Conservation (phyloP, 1,140 invertebrate species). For the Orussus abietinus region DNA sequence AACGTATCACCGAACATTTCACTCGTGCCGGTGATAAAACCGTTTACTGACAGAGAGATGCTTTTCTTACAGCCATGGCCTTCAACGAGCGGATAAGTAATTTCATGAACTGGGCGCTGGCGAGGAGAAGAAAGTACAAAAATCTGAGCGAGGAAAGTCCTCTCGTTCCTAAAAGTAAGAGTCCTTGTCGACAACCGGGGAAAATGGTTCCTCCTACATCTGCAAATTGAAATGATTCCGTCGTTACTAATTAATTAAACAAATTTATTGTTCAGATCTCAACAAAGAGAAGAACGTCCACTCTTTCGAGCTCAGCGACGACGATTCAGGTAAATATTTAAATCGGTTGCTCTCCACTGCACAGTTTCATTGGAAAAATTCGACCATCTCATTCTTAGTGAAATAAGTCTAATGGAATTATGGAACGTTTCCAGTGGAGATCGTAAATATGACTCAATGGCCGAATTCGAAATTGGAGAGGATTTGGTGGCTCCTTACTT, state of each 20-base stretch:
- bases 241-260: too few relatives aligned
- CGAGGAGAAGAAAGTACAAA: slow-evolving; percentile 32
- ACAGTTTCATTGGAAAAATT: slow-evolving; percentile 5
- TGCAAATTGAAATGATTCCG: too few relatives aligned
- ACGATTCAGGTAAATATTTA: slow-evolving; percentile 17
- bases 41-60: background rate
- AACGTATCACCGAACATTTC: background rate
- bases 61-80: slow-evolving; percentile 44
- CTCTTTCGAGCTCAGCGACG: slow-evolving; percentile 25
- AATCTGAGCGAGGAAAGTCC: slow-evolving; percentile 42
- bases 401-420: slow-evolving; percentile 10
- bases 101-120: slow-evolving; percentile 28
- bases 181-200: too few relatives aligned
- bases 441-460: slow-evolving; percentile 59
- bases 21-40: background rate
- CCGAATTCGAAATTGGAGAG: slow-evolving; percentile 51
- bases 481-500: slow-evolving; percentile 67
- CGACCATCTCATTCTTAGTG: slow-evolving; percentile 1
- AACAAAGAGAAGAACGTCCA: too few relatives aligned
- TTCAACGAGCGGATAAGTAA: slow-evolving; percentile 42
- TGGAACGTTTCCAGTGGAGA: slow-evolving; percentile 45
- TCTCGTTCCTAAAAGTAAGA: slow-evolving; percentile 34
- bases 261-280: too few relatives aligned
- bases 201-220: too few relatives aligned
- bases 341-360: too few relatives aligned